A percentile compares a stretch with the other conserved stretches of the same genome.
Conservation (phyloP, 2,888 invertebrate species). For the Odontothrips loti region DNA sequence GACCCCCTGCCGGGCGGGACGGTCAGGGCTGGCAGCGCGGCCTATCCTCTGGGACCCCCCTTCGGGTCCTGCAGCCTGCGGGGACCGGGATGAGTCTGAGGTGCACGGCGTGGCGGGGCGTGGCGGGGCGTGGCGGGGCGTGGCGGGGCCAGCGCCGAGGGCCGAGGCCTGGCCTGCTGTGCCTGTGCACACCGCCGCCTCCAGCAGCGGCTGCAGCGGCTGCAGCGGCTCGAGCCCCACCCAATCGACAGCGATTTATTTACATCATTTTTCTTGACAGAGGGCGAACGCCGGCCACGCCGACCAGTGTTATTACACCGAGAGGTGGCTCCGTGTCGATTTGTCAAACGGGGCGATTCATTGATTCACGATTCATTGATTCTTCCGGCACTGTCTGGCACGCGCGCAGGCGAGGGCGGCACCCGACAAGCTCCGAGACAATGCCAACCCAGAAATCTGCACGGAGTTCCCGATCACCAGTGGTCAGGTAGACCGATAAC, state of each 20-base stretch:
- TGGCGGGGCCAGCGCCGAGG: background rate
- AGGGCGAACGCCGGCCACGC: background rate
- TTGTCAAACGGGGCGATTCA: too few relatives aligned
- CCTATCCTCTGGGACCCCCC: background rate
- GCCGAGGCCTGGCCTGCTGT: background rate
- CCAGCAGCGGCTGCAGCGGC: background rate
- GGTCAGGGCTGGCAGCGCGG: background rate
- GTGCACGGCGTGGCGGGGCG: background rate
- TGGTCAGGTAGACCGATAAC: too few relatives aligned
- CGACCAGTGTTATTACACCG: too few relatives aligned
- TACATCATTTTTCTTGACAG: background rate
- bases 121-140: background rate
- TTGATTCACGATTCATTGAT: too few relatives aligned
- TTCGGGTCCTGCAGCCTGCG: too few relatives aligned
- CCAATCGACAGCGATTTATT: background rate
- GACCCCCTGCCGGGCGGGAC: background rate
- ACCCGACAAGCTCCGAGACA: too few relatives aligned
- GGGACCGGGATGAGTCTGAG: background rate
- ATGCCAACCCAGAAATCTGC: too few relatives aligned
- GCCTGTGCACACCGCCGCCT: background rate
- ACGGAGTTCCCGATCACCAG: too few relatives aligned
- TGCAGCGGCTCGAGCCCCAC: too few relatives aligned
- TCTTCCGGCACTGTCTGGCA: too few relatives aligned
- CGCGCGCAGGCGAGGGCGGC: too few relatives aligned
- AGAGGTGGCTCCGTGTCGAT: too few relatives aligned